Base-by-base conservation (phyloP, 2,113 vertebrate genomes). In the Ameiurus melas region DNA sequence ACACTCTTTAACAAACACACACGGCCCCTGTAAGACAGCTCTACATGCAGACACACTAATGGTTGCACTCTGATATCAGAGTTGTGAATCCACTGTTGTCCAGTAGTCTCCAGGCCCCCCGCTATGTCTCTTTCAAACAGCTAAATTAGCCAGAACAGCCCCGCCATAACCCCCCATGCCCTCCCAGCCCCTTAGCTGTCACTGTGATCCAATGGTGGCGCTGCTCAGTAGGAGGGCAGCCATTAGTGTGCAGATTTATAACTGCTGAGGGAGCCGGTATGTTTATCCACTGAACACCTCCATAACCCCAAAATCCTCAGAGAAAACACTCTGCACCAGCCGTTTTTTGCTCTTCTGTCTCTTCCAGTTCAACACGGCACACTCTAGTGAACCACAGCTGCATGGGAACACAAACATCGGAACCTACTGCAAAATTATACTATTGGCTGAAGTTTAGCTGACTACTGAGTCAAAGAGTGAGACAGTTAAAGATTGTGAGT, bases 101-200 rank as follows among this genome's bases (percentile, higher is more conserved):
- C 90, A 92, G 91, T 91, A 78, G 87, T 75, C 86, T 89, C 73
- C 60, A 87, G 86, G 70, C 85, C 87, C 90, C 93, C 91, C 60
- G 77, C 84, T 60, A 83, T 51, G 89, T 85, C 89, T 90, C 92
- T 93, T 95, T 92, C 91, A 90, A 90, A 90, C 86, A 60, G 86
- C 89, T 92, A 92, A 93, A 93, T 92, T 92, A 92, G 92, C 90
- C 90, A 92, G 92, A 94, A 94, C 93, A 92, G 92, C 92, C 90
- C 90, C 91, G 88, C 92, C 89, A 85, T 88, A 87, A 90, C 85
- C 85, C 90, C 77, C 89, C 83, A 87, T 90, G 86, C 87, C 85
- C 89, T 73, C 64, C 86, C 83, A 87, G 71, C 91, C 80, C 92
- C 66, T 86, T 90, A 90, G 89, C 89, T 88, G 90, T 89, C 85